A percentile compares a stretch with the other conserved stretches of the same genome.
These are phyloP conservation scores for Martes martes DNA, from an alignment of 2,113 vertebrate genomes.

Conservation along the genomic window DNA sequence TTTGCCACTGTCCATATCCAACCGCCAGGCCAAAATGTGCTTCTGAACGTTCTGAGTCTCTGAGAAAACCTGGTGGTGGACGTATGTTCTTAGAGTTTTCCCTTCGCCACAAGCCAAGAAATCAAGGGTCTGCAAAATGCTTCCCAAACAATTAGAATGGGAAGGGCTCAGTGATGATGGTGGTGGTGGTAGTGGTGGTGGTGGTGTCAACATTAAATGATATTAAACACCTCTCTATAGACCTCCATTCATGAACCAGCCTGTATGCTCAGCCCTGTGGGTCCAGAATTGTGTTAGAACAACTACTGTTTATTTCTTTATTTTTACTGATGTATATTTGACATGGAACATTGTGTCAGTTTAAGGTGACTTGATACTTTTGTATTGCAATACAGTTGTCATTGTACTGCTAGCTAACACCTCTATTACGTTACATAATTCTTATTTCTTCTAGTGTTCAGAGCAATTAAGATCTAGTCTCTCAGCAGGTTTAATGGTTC, in stretches of 20 bases:
- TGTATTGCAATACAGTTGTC: background rate
- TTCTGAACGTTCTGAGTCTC: background rate
- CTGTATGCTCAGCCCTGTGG: too few species aligned
- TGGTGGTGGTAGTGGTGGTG: too few species aligned
- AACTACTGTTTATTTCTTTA: too few species aligned
- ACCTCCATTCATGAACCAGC: too few species aligned
- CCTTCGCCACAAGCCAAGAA: background rate
- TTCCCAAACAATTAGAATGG: background rate
- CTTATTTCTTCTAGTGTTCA: background rate
- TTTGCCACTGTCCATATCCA: background rate
- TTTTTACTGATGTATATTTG: too few species aligned
- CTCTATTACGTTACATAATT: background rate
- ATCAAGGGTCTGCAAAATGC: background rate
- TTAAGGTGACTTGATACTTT: background rate
- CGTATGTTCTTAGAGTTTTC: background rate
- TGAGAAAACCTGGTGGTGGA: background rate
- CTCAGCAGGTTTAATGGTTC: too few species aligned
- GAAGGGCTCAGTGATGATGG: too few species aligned
- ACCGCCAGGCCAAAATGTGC: background rate
- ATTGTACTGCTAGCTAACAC: background rate
- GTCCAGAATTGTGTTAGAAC: too few species aligned
- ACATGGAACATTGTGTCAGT: background rate
- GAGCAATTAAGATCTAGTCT: too few species aligned
- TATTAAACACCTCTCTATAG: too few species aligned
- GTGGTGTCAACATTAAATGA: too few species aligned